Percentiles rank a stretch among this genome's conserved stretches.
phyloP scores from a whole-genome alignment of 2,113 vertebrate species.

The Campylomormyrus tamandua region DNA sequence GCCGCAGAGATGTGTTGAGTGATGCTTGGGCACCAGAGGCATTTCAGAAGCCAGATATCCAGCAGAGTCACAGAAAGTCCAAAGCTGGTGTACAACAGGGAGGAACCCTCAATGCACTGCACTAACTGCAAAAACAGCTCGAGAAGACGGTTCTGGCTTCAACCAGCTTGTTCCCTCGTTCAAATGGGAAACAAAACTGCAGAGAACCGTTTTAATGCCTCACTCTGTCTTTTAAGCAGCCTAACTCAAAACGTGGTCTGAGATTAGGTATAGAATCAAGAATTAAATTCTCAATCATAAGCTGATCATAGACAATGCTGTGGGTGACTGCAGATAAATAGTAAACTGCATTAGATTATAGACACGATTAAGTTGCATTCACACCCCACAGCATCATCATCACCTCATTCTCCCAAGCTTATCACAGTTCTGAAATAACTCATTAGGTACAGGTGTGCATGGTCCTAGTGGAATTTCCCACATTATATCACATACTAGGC shows the following conservation, averaged over 20 bases:
- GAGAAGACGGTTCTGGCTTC: not conserved
- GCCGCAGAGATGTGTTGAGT: slow-evolving; percentile 14
- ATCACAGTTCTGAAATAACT: not conserved
- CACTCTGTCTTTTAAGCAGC: not conserved
- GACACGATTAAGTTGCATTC: not conserved
- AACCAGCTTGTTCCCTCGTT: not conserved
- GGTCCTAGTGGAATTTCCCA: not conserved
- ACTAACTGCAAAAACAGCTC: not conserved
- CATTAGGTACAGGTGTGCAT: not conserved
- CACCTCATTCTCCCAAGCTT: not conserved
- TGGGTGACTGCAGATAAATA: not conserved
- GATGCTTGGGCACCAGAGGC: slow-evolving; percentile 4
- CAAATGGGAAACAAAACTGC: not conserved
- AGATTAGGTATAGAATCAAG: not conserved
- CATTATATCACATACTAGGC: not conserved
- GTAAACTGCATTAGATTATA: not conserved
- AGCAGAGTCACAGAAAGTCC: not conserved
- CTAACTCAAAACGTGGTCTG: not conserved
- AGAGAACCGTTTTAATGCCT: not conserved
- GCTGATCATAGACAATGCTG: not conserved
- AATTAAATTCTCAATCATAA: not conserved
- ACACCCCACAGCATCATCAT: not conserved
- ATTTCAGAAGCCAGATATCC: slow-evolving; percentile 11
- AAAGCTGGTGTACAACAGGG: slow-evolving; percentile 23
- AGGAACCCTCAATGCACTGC: not conserved